Base-by-base conservation (phyloP, 2,888 invertebrate species). In the Sycophila texana region DNA sequence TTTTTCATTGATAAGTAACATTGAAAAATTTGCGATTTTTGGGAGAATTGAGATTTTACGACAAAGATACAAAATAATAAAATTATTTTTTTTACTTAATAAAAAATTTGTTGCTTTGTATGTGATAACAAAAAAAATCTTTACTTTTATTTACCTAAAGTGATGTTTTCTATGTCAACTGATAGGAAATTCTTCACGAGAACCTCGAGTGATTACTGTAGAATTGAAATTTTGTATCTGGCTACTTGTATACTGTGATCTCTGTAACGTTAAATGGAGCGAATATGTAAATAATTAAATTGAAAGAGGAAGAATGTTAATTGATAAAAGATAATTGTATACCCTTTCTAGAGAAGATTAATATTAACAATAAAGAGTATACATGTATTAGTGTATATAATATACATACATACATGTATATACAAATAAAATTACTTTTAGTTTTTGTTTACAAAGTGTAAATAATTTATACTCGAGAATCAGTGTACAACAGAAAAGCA, bases 231-330 rank as follows among this genome's bases (percentile, higher is more conserved):
- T 39, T 86, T 88, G 85, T 88, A 89, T 90, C 87, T 89, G 88
- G 89, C 89, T 90, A 89, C 88, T 88, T 90, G 88, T 90, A 88
- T 89, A 89, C 90, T 89, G 90, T 90, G 90, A 90, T 90, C 90
- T 90, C 89, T 88, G 85, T 89, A 88, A 87, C 87, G 86, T 89
- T 86, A 84, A 86, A 85, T 83, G 83, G 84, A 86, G 82, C 83
- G 82, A 85, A 84, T 84, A 86, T 82, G 77, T 82, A 82, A 74
- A 82, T 82, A 80, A 75, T 82, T 77, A 76, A 73, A 74, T 82
- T 79, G 81, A 84, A 81, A 82, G 81, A 81, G 72, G 80, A 82
- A 82, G 79, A 77, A 83, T 82, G 82, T 79, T 79, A 60, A 81
- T 71, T 72, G 51, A 76, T 22, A 74, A 80, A 74, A 75, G 58